Conservation (phyloP, 2,888 invertebrate species). For the Chydorus sphaericus region DNA sequence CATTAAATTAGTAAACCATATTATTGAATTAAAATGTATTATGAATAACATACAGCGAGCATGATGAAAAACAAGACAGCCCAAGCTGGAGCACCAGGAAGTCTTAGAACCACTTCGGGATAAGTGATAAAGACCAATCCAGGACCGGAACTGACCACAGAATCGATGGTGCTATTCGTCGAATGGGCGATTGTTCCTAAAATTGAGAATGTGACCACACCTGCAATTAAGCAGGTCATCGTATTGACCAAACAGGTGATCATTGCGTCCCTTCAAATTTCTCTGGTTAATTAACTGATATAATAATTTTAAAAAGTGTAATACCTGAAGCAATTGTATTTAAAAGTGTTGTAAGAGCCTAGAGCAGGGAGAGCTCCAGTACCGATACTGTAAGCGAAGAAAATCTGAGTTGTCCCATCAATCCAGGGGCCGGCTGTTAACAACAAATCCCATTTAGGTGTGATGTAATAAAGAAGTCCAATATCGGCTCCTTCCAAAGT, state of each 20-base stretch:
- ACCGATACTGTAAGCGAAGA: slow-evolving; percentile 62
- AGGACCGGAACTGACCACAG: slow-evolving; percentile 46
- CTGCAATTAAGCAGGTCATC: slow-evolving; percentile 53
- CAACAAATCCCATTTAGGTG: slow-evolving; percentile 42
- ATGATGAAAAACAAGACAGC: slow-evolving; percentile 56
- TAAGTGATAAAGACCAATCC: slow-evolving; percentile 60
- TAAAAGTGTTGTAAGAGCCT: slow-evolving; percentile 58
- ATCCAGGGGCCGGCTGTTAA: slow-evolving; percentile 46
- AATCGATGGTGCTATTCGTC: slow-evolving; percentile 34
- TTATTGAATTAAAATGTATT: not conserved
- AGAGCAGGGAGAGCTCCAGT: slow-evolving; percentile 58
- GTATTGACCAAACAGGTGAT: slow-evolving; percentile 57
- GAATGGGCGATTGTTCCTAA: slow-evolving; percentile 50
- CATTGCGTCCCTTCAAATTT: slow-evolving; percentile 43
- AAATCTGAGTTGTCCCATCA: slow-evolving; percentile 60
- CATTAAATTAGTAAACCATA: not conserved
- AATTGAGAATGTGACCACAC: slow-evolving; percentile 59
- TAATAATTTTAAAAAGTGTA: slow-evolving; percentile 2
- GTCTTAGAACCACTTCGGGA: slow-evolving; percentile 54
- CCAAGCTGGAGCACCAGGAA: slow-evolving; percentile 56
- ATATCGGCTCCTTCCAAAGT: slow-evolving; percentile 47
- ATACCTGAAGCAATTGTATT: slow-evolving; percentile 59
- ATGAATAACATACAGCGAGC: slow-evolving; percentile 38
- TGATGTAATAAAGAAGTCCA: slow-evolving; percentile 51
- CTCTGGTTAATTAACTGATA: not conserved